These are phyloP conservation scores for Tinea trinotella DNA, from an alignment of 2,888 invertebrate species.

Conservation along the genomic window DNA sequence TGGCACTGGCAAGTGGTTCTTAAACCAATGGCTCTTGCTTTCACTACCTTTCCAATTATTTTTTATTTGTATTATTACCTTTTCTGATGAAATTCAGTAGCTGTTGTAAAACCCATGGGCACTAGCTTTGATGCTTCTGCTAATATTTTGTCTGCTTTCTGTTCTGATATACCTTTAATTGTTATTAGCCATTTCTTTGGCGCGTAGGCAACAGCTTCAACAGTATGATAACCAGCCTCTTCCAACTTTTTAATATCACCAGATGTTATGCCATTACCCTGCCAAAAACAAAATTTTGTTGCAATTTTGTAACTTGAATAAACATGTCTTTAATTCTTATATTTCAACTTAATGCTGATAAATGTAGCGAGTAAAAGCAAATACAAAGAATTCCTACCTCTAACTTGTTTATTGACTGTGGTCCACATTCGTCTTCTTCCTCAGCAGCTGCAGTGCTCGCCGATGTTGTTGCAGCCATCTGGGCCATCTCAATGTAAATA, in stretches of 20 bases:
- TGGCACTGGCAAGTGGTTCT: too few species aligned
- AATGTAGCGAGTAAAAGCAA: too few species aligned
- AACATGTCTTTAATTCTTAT: too few species aligned
- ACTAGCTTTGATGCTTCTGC: constrained; percentile 93
- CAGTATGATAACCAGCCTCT: constrained; percentile 94
- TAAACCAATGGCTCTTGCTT: too few species aligned
- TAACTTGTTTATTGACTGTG: constrained; percentile 78
- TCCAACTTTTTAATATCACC: constrained; percentile 94
- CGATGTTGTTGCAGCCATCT: constrained; percentile 61
- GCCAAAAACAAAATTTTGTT: too few species aligned
- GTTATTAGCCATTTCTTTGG: constrained; percentile 91
- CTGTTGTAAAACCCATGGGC: constrained; percentile 98
- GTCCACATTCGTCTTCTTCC: constrained; percentile 80
- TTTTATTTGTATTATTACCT: too few species aligned
- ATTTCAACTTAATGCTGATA: too few species aligned
- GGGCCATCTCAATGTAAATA: too few species aligned
- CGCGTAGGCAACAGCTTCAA: constrained; percentile 95
- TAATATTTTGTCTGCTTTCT: constrained; percentile 95
- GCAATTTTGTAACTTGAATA: too few species aligned
- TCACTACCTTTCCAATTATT: too few species aligned
- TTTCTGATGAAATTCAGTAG: constrained; percentile 95
- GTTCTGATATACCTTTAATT: constrained; percentile 97
- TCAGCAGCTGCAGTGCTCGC: constrained; percentile 64
- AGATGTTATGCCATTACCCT: constrained; percentile 93
- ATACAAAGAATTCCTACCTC: constrained; percentile 78